Conservation (phyloP, 1,140 invertebrate species). For the Caerostris extrusa region DNA sequence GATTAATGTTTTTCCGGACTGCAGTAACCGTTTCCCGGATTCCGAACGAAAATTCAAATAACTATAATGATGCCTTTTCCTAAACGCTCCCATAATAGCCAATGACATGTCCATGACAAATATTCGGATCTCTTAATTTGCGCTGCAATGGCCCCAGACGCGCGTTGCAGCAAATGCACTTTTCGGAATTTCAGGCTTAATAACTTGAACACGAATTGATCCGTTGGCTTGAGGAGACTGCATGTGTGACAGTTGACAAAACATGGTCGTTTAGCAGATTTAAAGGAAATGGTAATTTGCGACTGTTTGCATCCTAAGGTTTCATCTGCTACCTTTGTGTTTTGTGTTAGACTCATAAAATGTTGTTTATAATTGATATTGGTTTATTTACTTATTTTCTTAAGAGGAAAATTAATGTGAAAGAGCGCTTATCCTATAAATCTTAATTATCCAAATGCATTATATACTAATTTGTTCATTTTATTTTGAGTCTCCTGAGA, state of each 20-base stretch:
- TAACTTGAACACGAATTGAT: conserved; percentile 28
- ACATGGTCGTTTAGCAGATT: neutral
- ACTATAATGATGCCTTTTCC: conserved; percentile 19
- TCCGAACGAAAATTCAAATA: conserved; percentile 29
- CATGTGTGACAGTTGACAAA: neutral
- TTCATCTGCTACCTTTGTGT: too few relatives aligned
- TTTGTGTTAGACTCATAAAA: too few relatives aligned
- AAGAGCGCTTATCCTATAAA: too few relatives aligned
- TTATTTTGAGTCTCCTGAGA: too few relatives aligned
- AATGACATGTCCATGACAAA: neutral
- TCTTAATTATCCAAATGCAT: too few relatives aligned
- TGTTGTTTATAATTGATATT: too few relatives aligned
- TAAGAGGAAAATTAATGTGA: too few relatives aligned
- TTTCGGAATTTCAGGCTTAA: neutral
- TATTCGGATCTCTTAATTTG: neutral
- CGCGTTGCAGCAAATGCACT: neutral
- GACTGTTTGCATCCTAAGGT: too few relatives aligned
- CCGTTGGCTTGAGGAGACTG: neutral
- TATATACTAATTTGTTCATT: too few relatives aligned
- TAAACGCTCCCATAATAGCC: conserved; percentile 17
- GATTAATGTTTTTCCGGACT: conserved; percentile 42
- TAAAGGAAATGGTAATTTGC: too few relatives aligned
- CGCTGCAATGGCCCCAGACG: neutral
- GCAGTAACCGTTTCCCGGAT: conserved; percentile 30
- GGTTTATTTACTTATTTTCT: too few relatives aligned